Percentiles rank a stretch among this genome's conserved stretches.
Evolutionary conservation across 2,888 invertebrate species (phyloP).

Genomic region (Drosophila cognata): DNA sequence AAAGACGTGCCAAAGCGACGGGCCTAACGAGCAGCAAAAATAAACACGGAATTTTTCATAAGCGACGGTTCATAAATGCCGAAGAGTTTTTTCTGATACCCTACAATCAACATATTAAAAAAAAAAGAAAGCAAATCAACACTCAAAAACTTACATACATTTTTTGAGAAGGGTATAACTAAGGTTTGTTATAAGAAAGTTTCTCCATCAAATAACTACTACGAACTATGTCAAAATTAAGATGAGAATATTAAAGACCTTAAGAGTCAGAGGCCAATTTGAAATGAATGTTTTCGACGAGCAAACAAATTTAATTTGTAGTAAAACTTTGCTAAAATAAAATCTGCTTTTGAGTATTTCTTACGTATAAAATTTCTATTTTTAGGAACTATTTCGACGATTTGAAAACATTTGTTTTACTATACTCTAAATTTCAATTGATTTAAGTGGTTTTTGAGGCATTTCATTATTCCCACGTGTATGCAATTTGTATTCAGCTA

Average conservation of each 20-base stretch:
- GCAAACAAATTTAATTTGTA: not conserved
- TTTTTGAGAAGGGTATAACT: not conserved
- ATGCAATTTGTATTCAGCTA: not conserved
- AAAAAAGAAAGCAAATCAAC: not conserved
- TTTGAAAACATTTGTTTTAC: not conserved
- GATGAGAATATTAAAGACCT: too few species aligned
- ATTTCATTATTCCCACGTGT: not conserved
- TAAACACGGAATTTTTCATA: conserved; percentile 68
- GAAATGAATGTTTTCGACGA: not conserved
- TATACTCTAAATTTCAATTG: not conserved
- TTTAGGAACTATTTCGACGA: not conserved
- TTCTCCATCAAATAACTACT: not conserved
- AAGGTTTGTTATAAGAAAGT: not conserved
- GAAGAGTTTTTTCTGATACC: conserved; percentile 6
- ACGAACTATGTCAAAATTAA: too few species aligned
- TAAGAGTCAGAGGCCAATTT: not conserved
- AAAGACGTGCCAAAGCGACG: conserved; percentile 66
- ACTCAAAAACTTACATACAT: not conserved
- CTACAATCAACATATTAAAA: not conserved
- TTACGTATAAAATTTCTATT: not conserved
- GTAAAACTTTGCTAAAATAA: not conserved
- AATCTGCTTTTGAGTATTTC: not conserved
- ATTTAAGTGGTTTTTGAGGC: not conserved
- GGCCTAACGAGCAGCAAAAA: conserved; percentile 65
- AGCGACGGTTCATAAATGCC: conserved; percentile 61